Evolutionary conservation across 2,888 invertebrate species (phyloP).

Genomic region (Empis livida): DNA sequence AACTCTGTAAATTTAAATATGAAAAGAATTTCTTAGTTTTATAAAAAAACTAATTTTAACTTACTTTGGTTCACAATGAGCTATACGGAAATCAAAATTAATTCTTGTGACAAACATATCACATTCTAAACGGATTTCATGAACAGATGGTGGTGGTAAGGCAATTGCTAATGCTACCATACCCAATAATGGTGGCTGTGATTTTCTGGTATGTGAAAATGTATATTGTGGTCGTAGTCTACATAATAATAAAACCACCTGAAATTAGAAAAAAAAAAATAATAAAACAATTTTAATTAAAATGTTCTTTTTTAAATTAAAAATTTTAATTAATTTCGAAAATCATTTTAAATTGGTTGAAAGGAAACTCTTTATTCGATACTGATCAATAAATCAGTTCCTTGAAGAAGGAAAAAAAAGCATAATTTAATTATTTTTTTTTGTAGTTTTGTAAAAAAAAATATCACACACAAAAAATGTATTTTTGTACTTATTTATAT

Average conservation of each 20-base stretch:
- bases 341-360: too few species aligned
- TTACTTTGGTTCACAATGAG: constrained; percentile 93
- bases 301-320: too few species aligned
- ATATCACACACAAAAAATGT: too few species aligned
- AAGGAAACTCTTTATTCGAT: constrained; percentile 28
- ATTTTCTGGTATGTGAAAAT: constrained; percentile 79
- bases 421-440: not conserved
- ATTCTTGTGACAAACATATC: constrained; percentile 96
- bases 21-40: not conserved
- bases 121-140: constrained; percentile 88
- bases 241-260: constrained; percentile 90
- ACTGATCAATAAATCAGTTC: constrained; percentile 39
- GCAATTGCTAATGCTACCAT: constrained; percentile 95
- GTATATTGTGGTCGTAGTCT: constrained; percentile 86
- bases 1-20: constrained; percentile 47
- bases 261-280: constrained; percentile 24
- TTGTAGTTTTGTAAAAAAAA: too few species aligned
- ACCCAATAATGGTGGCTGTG: constrained; percentile 75
- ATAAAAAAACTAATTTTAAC: constrained; percentile 16
- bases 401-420: not conserved
- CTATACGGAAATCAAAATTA: constrained; percentile 90
- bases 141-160: constrained; percentile 90
- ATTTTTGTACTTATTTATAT: too few species aligned
- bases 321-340: too few species aligned
- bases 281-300: too few species aligned